Percentiles rank a stretch among this genome's conserved stretches.
Evolutionary conservation across 2,797 vertebrate genomes (phyloP).

Genomic region (Eulemur albifrons): DNA sequence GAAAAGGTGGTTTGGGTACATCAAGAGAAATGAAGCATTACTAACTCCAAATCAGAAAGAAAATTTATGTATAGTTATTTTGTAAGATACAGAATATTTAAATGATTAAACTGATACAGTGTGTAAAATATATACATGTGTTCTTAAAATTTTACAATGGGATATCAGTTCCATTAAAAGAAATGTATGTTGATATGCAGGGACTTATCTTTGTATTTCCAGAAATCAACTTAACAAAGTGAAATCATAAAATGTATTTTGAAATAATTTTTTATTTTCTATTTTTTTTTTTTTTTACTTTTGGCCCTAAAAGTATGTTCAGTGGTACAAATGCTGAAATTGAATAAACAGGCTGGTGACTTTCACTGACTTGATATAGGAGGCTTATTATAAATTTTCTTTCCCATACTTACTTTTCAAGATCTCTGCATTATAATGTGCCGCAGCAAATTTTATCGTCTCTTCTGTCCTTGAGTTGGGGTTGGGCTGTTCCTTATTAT

Average conservation of each 20-base stretch:
- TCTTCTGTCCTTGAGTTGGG: constrained; percentile 85
- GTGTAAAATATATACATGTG: background rate
- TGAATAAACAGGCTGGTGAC: background rate
- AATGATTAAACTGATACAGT: background rate
- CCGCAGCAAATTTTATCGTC: constrained; percentile 91
- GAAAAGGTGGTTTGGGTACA: background rate
- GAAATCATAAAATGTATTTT: background rate
- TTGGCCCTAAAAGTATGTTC: background rate
- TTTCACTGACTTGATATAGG: background rate
- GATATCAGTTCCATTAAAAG: background rate
- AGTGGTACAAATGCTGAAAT: background rate
- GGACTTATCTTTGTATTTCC: background rate
- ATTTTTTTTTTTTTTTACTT: background rate
- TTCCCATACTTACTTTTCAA: constrained; percentile 92
- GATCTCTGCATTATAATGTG: constrained; percentile 93
- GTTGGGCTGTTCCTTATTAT: constrained; percentile 80
- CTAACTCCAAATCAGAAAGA: background rate
- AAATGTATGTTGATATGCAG: background rate
- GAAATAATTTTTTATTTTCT: background rate
- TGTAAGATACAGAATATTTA: background rate
- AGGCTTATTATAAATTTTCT: fast-evolving
- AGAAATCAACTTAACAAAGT: background rate
- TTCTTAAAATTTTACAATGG: background rate
- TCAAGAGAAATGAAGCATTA: background rate
- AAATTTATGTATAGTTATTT: background rate